Percentiles rank a stretch among this genome's conserved stretches.
These are phyloP conservation scores for Hyphantria cunea DNA, from an alignment of 1,140 invertebrate species.

Conservation along the genomic window DNA sequence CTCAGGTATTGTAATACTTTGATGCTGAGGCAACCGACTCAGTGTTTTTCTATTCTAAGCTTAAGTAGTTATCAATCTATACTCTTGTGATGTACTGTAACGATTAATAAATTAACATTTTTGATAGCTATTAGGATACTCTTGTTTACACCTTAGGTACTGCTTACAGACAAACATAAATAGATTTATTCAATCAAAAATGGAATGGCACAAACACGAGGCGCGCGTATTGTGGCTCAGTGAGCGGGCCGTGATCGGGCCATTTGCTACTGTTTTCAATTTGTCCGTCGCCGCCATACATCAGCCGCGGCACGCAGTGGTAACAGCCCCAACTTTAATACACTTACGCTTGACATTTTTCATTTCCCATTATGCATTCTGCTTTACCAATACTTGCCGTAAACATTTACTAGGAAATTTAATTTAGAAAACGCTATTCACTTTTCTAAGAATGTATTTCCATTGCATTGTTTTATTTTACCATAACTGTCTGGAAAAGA, in stretches of 20 bases:
- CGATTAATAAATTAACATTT: too few species aligned
- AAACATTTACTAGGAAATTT: slow-evolving; percentile 50
- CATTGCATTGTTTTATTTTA: slow-evolving; percentile 4
- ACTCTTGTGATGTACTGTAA: too few species aligned
- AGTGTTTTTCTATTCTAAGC: too few species aligned
- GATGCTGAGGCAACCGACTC: too few species aligned
- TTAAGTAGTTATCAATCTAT: too few species aligned
- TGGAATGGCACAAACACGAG: slow-evolving; percentile 9
- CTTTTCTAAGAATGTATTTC: slow-evolving; percentile 32
- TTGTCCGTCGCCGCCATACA: slow-evolving; percentile 69
- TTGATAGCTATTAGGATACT: too few species aligned
- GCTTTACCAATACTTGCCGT: slow-evolving; percentile 62
- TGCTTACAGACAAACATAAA: too few species aligned
- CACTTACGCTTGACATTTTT: slow-evolving; percentile 74
- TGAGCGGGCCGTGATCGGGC: slow-evolving; percentile 54
- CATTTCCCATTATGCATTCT: slow-evolving; percentile 71
- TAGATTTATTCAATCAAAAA: slow-evolving; percentile 16
- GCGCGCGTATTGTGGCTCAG: slow-evolving; percentile 42
- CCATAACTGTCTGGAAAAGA: too few species aligned
- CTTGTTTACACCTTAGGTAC: too few species aligned
- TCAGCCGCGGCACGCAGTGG: slow-evolving; percentile 62
- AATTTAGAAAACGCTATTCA: slow-evolving; percentile 35
- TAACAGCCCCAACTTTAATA: slow-evolving; percentile 69
- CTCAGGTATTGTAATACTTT: too few species aligned
- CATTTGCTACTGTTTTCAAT: slow-evolving; percentile 75